Evolutionary conservation across 2,797 vertebrate genomes (phyloP).

Genomic region (Enteromius paludinosus): DNA sequence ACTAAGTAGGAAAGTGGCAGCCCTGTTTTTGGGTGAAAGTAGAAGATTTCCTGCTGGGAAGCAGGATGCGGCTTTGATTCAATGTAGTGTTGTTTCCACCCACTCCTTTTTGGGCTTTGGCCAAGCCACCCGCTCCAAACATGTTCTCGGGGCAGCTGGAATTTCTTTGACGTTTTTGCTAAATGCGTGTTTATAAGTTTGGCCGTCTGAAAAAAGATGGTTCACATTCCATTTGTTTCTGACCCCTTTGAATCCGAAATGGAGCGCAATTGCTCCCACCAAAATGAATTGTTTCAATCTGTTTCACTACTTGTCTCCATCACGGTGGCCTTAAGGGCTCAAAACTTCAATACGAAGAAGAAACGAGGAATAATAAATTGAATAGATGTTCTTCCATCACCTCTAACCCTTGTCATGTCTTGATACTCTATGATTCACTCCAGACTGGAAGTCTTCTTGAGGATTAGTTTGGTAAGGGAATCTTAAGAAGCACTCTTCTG

Average conservation of each 20-base stretch:
- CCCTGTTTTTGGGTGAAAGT: conserved; percentile 56
- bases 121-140: conserved; percentile 28
- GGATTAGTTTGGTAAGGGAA: conserved; percentile 2
- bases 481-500: background rate
- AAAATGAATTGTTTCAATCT: conserved; percentile 50
- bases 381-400: conserved; percentile 27
- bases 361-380: background rate
- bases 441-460: conserved; percentile 17
- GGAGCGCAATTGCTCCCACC: conserved; percentile 36
- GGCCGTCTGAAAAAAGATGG: conserved; percentile 57
- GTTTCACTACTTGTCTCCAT: conserved; percentile 33
- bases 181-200: conserved; percentile 66
- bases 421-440: conserved; percentile 17
- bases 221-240: conserved; percentile 63
- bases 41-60: conserved; percentile 53
- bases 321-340: conserved; percentile 28
- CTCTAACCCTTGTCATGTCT: conserved; percentile 8
- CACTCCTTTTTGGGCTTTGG: conserved; percentile 23
- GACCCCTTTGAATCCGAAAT: conserved; percentile 52
- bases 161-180: conserved; percentile 45
- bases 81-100: conserved; percentile 52
- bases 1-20: conserved; percentile 59
- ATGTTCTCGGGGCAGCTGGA: conserved; percentile 45
- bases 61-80: conserved; percentile 63
- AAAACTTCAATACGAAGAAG: conserved; percentile 5